Evolutionary conservation across 2,888 invertebrate species (phyloP).

Genomic region (Aleiodes leptofemur): DNA sequence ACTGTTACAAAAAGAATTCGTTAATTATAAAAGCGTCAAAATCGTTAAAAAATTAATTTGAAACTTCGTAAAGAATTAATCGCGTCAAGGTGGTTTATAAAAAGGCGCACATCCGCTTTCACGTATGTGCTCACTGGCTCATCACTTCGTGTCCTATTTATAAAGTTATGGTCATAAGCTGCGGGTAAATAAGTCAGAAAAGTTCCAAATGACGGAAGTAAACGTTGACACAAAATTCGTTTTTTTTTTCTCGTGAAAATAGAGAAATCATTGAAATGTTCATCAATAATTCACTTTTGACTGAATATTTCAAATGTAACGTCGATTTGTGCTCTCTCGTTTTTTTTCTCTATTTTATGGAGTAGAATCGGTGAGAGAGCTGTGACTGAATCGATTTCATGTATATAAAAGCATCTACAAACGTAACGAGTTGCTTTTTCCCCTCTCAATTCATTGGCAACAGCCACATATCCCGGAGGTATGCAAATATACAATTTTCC

Average conservation of each 20-base stretch:
- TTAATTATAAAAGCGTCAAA: too few species aligned
- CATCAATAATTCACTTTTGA: conserved; percentile 14
- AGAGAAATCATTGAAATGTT: conserved; percentile 1
- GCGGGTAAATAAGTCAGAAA: not conserved
- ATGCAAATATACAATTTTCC: too few species aligned
- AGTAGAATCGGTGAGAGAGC: not conserved
- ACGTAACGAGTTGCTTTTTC: too few species aligned
- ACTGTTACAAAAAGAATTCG: too few species aligned
- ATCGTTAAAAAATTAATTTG: too few species aligned
- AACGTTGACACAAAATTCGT: conserved; percentile 32
- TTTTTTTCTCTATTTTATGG: not conserved
- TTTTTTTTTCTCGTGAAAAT: conserved; percentile 1
- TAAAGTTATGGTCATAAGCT: conserved; percentile 50
- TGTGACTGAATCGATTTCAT: conserved; percentile 1
- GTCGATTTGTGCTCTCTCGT: not conserved
- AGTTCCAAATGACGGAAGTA: conserved; percentile 46
- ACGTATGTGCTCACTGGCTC: conserved; percentile 22
- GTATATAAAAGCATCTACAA: too few species aligned
- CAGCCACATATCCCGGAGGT: too few species aligned
- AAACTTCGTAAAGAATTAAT: too few species aligned
- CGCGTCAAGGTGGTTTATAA: too few species aligned
- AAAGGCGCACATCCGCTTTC: too few species aligned
- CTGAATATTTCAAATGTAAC: conserved; percentile 9
- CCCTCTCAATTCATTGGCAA: too few species aligned
- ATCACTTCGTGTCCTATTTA: conserved; percentile 52